A percentile compares a stretch with the other conserved stretches of the same genome.
Evolutionary conservation across 2,797 vertebrate species (phyloP).

Genomic region (Neomorphus geoffroyi): DNA sequence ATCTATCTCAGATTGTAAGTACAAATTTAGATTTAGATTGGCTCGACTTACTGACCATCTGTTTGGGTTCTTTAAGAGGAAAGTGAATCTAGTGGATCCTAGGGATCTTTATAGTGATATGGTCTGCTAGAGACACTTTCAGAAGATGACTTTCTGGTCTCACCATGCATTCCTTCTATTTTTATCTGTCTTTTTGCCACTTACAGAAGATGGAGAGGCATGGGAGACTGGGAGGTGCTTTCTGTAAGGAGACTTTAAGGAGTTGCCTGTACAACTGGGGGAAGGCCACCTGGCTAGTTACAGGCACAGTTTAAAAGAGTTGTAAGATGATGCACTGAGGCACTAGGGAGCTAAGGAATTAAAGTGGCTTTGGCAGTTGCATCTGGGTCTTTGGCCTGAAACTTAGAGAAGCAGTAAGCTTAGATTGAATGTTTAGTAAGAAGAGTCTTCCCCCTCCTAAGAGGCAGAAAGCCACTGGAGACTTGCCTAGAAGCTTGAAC

Average conservation of each 20-base stretch:
- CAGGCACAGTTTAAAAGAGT: background rate
- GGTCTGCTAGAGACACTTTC: background rate
- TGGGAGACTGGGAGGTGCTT: background rate
- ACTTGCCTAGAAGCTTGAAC: background rate
- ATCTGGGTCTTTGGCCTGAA: background rate
- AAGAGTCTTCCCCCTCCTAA: background rate
- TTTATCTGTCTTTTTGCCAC: background rate
- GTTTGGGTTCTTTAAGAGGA: background rate
- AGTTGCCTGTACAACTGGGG: background rate
- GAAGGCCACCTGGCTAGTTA: background rate
- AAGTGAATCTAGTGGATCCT: background rate
- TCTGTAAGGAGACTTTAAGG: background rate
- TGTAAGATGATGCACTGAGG: background rate
- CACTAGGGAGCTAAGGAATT: background rate
- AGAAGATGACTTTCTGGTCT: background rate
- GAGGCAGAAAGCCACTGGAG: background rate
- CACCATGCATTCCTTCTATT: background rate
- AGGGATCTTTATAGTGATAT: background rate
- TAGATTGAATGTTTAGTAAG: background rate
- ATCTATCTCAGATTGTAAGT: background rate
- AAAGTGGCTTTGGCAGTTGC: background rate
- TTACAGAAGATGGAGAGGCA: background rate
- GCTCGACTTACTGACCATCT: background rate
- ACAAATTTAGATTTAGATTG: background rate
- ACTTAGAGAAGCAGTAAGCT: background rate